Percentiles rank a stretch among this genome's conserved stretches.
These are phyloP conservation scores for Excalfactoria chinensis DNA, from an alignment of 2,113 vertebrate genomes.

Conservation along the genomic window DNA sequence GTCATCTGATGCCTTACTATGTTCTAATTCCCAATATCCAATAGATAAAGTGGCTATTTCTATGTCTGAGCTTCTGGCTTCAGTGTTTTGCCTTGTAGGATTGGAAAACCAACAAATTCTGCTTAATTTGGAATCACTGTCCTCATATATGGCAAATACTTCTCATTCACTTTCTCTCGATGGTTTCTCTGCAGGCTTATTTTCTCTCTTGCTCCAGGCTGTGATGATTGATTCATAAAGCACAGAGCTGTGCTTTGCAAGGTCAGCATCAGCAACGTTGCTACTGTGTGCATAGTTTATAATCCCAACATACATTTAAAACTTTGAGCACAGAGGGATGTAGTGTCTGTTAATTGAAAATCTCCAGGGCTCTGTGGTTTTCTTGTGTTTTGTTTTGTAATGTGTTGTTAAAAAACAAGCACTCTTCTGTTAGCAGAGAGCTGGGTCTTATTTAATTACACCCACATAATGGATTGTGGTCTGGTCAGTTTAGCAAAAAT, in stretches of 20 bases:
- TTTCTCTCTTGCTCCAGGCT: not conserved
- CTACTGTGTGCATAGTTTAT: not conserved
- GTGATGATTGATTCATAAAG: slow-evolving; percentile 1
- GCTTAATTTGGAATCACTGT: not conserved
- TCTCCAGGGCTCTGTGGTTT: not conserved
- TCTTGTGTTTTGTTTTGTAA: not conserved
- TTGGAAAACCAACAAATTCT: not conserved
- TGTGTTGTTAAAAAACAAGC: not conserved
- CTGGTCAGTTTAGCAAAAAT: not conserved
- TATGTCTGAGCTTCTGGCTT: not conserved
- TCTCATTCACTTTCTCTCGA: not conserved
- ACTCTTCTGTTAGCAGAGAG: not conserved
- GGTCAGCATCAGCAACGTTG: not conserved
- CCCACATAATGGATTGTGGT: not conserved
- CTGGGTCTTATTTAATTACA: not conserved
- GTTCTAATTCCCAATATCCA: not conserved
- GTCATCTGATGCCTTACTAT: not conserved
- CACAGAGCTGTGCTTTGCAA: not conserved
- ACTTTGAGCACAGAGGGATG: not conserved
- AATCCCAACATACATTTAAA: not conserved
- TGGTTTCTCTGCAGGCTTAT: not conserved
- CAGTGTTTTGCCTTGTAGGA: not conserved
- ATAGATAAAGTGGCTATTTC: not conserved
- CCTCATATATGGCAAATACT: not conserved
- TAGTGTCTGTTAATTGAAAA: not conserved